Conservation (phyloP, 2,113 vertebrate genomes). For the Anhinga rufa region DNA sequence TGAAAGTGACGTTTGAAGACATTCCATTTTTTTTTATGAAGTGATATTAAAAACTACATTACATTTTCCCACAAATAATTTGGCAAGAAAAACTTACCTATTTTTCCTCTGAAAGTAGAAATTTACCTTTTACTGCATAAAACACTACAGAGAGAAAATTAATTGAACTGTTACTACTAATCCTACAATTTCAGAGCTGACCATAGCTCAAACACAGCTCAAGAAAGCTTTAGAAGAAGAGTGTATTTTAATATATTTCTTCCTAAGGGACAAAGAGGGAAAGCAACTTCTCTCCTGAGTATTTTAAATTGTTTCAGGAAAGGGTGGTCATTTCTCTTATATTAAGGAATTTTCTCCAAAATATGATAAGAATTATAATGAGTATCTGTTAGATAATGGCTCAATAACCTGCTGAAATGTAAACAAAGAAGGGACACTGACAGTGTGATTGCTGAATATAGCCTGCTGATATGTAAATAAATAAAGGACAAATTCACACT, state of each 20-base stretch:
- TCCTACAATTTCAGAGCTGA: neutral
- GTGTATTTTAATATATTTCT: neutral
- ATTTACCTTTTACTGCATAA: neutral
- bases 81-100: neutral
- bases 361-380: neutral
- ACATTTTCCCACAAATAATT: neutral
- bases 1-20: neutral
- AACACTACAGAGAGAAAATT: neutral
- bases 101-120: neutral
- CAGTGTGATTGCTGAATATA: neutral
- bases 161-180: neutral
- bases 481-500: neutral
- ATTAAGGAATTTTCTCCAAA: neutral
- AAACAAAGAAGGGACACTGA: neutral
- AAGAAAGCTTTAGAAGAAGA: neutral
- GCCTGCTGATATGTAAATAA: neutral
- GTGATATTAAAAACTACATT: neutral
- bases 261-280: neutral
- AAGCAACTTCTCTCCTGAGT: neutral
- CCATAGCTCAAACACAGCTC: neutral
- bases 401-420: neutral
- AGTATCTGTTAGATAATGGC: neutral
- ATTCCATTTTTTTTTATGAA: neutral
- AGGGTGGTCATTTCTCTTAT: neutral
- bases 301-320: neutral